Conservation (phyloP, 2,113 vertebrate species). For the Phocoena phocoena region DNA sequence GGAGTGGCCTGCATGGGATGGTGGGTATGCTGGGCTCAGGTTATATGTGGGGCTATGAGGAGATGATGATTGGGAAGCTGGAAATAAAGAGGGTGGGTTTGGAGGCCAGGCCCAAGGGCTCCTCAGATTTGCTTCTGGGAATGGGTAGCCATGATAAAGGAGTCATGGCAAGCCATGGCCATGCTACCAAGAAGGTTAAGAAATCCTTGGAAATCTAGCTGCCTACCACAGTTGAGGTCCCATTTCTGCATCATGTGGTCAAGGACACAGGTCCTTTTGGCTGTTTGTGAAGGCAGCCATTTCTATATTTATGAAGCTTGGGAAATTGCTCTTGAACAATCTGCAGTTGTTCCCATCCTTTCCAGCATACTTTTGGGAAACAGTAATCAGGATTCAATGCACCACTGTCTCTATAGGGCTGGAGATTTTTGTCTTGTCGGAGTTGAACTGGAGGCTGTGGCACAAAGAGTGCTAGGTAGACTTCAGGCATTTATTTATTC, state of each 20-base stretch:
- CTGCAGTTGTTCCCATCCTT: rapidly evolving
- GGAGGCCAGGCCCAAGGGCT: background rate
- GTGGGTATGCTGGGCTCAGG: background rate
- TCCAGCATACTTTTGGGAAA: background rate
- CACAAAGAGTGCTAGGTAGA: background rate
- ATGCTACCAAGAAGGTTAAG: constrained; percentile 79
- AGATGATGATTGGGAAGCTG: background rate
- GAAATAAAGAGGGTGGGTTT: background rate
- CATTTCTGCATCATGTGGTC: constrained; percentile 77
- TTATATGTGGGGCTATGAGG: background rate
- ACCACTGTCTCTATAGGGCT: background rate
- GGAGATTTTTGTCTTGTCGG: background rate
- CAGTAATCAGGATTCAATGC: background rate
- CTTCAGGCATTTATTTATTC: background rate
- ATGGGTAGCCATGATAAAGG: background rate
- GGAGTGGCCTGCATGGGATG: background rate
- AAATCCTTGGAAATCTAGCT: constrained; percentile 79
- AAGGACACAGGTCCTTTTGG: constrained; percentile 74
- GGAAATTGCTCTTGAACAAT: constrained; percentile 71
- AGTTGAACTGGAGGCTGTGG: no score
- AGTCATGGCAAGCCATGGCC: constrained; percentile 19
- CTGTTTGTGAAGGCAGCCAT: constrained; percentile 64
- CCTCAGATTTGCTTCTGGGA: background rate
- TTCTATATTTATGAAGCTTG: constrained; percentile 74
- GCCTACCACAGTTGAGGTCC: constrained; percentile 55